Conservation (phyloP, 2,888 invertebrate species). For the Pardosa pseudoannulata region DNA sequence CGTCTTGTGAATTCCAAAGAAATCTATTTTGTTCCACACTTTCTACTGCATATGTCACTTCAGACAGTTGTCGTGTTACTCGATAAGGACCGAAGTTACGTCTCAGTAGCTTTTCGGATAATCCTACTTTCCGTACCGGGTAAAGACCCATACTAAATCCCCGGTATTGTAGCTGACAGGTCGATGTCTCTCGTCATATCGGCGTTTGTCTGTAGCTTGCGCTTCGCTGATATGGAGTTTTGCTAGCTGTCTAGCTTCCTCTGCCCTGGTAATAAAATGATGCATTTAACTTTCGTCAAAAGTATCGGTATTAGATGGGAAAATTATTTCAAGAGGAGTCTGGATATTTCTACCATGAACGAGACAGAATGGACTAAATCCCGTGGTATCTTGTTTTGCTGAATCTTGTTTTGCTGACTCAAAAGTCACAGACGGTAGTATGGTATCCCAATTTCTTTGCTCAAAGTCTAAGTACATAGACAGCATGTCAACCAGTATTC, state of each 20-base stretch:
- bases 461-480: neutral
- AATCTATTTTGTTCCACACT: too few relatives aligned
- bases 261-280: neutral
- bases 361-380: neutral
- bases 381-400: neutral
- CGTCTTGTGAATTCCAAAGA: too few relatives aligned
- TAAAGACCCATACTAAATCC: slow-evolving; percentile 13
- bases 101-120: neutral
- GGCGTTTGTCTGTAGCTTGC: neutral
- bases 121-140: slow-evolving; percentile 1
- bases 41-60: slow-evolving; percentile 17
- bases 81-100: neutral
- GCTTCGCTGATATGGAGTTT: neutral
- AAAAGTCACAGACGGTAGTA: neutral
- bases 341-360: neutral
- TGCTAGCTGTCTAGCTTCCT: slow-evolving; percentile 13
- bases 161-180: neutral
- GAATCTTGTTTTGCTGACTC: neutral
- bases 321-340: neutral
- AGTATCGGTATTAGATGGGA: neutral
- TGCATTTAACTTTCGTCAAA: neutral
- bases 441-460: neutral
- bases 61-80: neutral
- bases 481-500: neutral
- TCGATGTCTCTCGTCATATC: neutral